Percentiles rank a stretch among this genome's conserved stretches.
Conservation (phyloP, 2,113 vertebrate species). For the Enhydra lutris region DNA sequence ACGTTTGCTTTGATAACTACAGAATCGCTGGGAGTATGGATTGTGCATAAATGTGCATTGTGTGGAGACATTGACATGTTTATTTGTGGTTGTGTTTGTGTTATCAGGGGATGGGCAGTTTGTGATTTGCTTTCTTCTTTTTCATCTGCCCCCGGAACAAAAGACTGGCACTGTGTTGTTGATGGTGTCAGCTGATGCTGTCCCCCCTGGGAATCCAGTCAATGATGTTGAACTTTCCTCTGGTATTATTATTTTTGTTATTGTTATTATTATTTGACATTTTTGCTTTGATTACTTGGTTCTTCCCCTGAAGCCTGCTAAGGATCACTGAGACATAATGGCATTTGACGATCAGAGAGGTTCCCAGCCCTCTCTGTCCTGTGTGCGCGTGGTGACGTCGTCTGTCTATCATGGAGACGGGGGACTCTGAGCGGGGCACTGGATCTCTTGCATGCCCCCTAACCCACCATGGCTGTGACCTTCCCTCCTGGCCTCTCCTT, state of each 20-base stretch:
- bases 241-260: not conserved
- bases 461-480: not conserved
- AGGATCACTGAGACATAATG: not conserved
- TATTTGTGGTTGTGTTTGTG: slow-evolving; percentile 27
- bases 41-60: not conserved
- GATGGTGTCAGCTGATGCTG: not conserved
- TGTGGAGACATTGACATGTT: not conserved
- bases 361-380: not conserved
- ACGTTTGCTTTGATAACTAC: not conserved
- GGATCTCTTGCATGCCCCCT: accelerated
- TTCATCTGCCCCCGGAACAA: slow-evolving; percentile 43
- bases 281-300: slow-evolving; percentile 4
- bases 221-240: not conserved
- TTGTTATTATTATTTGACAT: not conserved
- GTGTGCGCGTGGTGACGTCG: accelerated
- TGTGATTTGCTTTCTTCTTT: not conserved
- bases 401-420: not conserved
- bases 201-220: not conserved
- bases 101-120: slow-evolving; percentile 42
- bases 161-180: not conserved
- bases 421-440: accelerated
- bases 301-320: not conserved
- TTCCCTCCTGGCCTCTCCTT: not conserved
- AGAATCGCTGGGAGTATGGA: not conserved
- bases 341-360: too few relatives aligned